Percentiles rank a stretch among this genome's conserved stretches.
Evolutionary conservation across 2,113 vertebrate genomes (phyloP).

Genomic region (Otolemur garnettii): DNA sequence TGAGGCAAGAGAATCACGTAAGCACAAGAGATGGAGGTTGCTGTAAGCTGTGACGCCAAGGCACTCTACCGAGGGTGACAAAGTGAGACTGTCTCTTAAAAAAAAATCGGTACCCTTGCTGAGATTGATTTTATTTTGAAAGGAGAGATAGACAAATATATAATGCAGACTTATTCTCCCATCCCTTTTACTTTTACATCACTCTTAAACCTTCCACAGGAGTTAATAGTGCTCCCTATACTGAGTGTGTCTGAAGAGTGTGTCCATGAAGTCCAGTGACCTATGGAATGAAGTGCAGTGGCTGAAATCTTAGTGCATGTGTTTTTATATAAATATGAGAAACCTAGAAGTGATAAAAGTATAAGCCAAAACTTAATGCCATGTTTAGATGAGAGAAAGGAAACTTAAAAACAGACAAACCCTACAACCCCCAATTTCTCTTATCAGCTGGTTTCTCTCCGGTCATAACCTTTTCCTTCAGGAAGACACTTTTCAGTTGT

Average conservation of each 20-base stretch:
- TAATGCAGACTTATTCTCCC: background rate
- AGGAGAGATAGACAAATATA: background rate
- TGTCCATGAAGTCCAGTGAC: background rate
- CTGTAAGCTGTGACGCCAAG: too few relatives aligned
- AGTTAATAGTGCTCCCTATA: background rate
- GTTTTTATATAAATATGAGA: background rate
- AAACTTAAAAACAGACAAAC: background rate
- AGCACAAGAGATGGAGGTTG: too few relatives aligned
- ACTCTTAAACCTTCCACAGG: background rate
- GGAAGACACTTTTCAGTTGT: background rate
- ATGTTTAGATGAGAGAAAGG: background rate
- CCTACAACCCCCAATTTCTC: background rate
- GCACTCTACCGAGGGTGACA: too few relatives aligned
- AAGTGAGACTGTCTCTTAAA: too few relatives aligned
- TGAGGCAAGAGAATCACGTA: too few relatives aligned
- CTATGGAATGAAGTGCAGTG: background rate
- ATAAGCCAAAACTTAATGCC: background rate
- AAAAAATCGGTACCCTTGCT: background rate
- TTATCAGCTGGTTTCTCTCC: background rate
- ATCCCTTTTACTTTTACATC: background rate
- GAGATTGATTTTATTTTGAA: background rate
- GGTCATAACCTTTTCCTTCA: background rate
- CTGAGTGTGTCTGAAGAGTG: background rate
- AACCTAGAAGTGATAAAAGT: background rate
- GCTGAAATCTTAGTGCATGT: background rate